Percentiles rank a stretch among this genome's conserved stretches.
phyloP scores from a whole-genome alignment of 1,140 invertebrate species.

The Amphibalanus amphitrite region DNA sequence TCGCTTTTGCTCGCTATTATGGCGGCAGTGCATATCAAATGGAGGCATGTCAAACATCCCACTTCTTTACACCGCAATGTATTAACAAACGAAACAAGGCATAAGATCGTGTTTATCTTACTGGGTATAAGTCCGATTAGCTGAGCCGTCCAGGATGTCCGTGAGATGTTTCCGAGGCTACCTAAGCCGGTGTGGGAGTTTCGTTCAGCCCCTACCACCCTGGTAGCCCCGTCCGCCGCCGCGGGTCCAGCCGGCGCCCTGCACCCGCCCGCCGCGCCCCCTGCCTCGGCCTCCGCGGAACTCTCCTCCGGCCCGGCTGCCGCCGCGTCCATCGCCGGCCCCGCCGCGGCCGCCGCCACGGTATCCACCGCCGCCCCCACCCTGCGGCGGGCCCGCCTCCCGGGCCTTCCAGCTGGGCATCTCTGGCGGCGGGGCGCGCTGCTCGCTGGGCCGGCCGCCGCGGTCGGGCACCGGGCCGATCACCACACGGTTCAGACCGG shows the following conservation, averaged over 20 bases:
- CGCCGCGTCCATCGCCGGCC: neutral
- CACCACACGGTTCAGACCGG: slow-evolving; percentile 63
- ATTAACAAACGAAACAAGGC: too few species aligned
- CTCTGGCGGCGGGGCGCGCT: slow-evolving; percentile 78
- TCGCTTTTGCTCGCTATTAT: too few species aligned
- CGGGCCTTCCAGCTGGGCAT: slow-evolving; percentile 82
- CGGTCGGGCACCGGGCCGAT: slow-evolving; percentile 39
- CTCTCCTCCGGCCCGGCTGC: neutral
- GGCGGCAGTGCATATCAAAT: too few species aligned
- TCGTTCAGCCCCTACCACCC: too few species aligned
- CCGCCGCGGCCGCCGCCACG: neutral
- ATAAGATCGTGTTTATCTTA: too few species aligned
- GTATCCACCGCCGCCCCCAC: neutral
- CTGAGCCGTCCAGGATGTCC: too few species aligned
- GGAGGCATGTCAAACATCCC: too few species aligned
- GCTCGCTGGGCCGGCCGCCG: slow-evolving; percentile 72
- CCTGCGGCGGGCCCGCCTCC: slow-evolving; percentile 19
- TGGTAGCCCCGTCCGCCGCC: too few species aligned
- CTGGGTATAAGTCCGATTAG: too few species aligned
- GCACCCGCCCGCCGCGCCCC: neutral
- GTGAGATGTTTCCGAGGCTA: too few species aligned
- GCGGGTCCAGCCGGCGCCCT: neutral
- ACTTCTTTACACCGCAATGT: too few species aligned
- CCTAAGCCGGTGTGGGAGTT: too few species aligned
- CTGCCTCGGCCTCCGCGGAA: neutral